These are phyloP conservation scores for Sphinx pinastri DNA, from an alignment of 2,888 invertebrate genomes.

Conservation along the genomic window DNA sequence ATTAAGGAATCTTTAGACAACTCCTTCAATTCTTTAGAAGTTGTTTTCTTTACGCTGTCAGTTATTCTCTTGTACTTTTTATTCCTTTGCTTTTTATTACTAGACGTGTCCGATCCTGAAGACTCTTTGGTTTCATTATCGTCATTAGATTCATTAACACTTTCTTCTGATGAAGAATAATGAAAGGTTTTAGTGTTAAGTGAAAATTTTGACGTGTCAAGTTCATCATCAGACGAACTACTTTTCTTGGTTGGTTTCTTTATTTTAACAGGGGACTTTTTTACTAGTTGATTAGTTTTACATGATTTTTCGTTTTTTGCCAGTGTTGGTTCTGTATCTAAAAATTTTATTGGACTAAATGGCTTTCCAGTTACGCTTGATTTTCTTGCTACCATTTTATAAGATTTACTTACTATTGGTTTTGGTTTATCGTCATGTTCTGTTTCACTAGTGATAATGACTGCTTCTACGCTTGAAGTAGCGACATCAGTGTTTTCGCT, in stretches of 20 bases:
- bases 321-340: conserved; percentile 60
- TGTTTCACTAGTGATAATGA: conserved; percentile 45
- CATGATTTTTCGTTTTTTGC: conserved; percentile 52
- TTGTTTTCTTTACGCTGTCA: conserved; percentile 65
- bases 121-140: conserved; percentile 75
- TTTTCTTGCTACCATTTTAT: conserved; percentile 81
- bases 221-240: conserved; percentile 70
- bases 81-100: conserved; percentile 68
- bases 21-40: conserved; percentile 75
- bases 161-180: conserved; percentile 76
- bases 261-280: conserved; percentile 55
- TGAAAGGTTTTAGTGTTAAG: conserved; percentile 65
- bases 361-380: conserved; percentile 80
- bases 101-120: conserved; percentile 68
- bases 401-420: conserved; percentile 77
- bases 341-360: conserved; percentile 75
- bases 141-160: conserved; percentile 75
- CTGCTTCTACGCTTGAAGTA: conserved; percentile 47
- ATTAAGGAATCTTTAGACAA: conserved; percentile 75
- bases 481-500: conserved; percentile 41
- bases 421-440: conserved; percentile 65
- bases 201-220: conserved; percentile 73
- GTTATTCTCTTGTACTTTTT: conserved; percentile 75
- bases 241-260: conserved; percentile 64
- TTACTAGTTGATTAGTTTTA: conserved; percentile 46